Evolutionary conservation across 2,113 vertebrate genomes (phyloP), one percentile per base, ranked within the genome.

Genomic region (Urocitellus parryii): DNA sequence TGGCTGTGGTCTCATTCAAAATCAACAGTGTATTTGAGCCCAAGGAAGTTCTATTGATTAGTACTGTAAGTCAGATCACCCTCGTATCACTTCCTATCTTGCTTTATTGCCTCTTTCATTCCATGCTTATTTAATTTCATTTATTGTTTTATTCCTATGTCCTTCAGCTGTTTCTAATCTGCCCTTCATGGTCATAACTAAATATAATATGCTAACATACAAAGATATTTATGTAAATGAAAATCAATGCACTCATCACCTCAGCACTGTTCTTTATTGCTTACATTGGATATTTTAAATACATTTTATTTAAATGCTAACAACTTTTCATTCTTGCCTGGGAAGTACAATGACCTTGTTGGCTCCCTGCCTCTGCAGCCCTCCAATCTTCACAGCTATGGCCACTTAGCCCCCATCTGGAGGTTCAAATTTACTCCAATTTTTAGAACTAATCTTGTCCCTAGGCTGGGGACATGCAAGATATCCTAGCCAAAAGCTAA

Each of bases 211-310:
- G 90, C 86, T 96, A 97, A 94, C 83, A 90, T 81, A 72, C 72
- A 93, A 83, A 97, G 89, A 76, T 90, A 92, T 84, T 97, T 96
- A 93, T 95, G 86, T 95, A 97, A 96, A 97, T 97, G 91, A 90
- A 96, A 96, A 98, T 96, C 94, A 90, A 96, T 96, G 51, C 0
- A 2, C 42, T 83, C 65, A 82, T 72, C 68, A 72, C 80, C 96
- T 88, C 61, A 37, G 91, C 76, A 85, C 67, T 22, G 14, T 45
- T 94, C 92, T 72, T 97, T 74, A 91, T 78, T 95, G 94, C 89
- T 96, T 93, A 61, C 91, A 76, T 13, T 42, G 93, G 90, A 72
- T 53, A 90, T 96, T 94, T 95, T 91, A 95, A 96, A 89, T 90
- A 78, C 77, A 88, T 93, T 96, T 90, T 90, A 95, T 84, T 96